Base-by-base conservation (phyloP, 2,888 invertebrate species). In the Lepidochitona cinerea region DNA sequence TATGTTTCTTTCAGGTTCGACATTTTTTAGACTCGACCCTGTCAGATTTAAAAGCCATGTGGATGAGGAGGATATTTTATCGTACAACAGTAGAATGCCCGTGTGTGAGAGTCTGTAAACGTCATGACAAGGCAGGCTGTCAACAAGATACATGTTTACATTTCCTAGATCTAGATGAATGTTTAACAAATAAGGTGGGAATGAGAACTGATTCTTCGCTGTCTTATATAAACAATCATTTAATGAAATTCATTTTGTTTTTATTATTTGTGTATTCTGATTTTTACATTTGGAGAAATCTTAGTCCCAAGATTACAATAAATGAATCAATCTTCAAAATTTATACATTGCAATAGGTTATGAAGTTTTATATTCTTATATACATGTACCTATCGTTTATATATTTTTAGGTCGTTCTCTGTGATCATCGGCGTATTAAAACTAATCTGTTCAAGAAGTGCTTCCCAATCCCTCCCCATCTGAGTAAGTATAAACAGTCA, bases 111-210 rank as follows among this genome's bases (percentile, higher is more conserved):
- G 78, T 81, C 5, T 91, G 91, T 79, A 76, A 83, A 69, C 65
- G 80, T 18, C 91, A 91, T 80, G 78, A 85, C 67, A 73, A 75
- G 4, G 76, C 83, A 18, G 80, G 79, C 5, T 91, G 91, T 75
- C 65, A 73, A 1, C 80, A 89, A 33, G 84, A 86, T 37, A 74
- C 81, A 1, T 91, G 91, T 80, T 74, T 89, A 9, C 91, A 91
- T 83, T 90, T 91, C 76, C 82, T 91, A 26, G 84, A 89, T 72
- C 84, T 91, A 6, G 91, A 91, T 79, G 90, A 91, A 72, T 91
- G 91, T 81, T 81, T 91, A n/a, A 80, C 89, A 18, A 91, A 89
- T 75, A 91, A 90, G 85, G 91, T 91, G 72, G 75, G 79, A n/a
- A n/a, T n/a, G n/a, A n/a, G n/a, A n/a, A n/a, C n/a, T n/a, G n/a